phyloP scores from a whole-genome alignment of 2,113 vertebrate genomes.

The Turnix velox region DNA sequence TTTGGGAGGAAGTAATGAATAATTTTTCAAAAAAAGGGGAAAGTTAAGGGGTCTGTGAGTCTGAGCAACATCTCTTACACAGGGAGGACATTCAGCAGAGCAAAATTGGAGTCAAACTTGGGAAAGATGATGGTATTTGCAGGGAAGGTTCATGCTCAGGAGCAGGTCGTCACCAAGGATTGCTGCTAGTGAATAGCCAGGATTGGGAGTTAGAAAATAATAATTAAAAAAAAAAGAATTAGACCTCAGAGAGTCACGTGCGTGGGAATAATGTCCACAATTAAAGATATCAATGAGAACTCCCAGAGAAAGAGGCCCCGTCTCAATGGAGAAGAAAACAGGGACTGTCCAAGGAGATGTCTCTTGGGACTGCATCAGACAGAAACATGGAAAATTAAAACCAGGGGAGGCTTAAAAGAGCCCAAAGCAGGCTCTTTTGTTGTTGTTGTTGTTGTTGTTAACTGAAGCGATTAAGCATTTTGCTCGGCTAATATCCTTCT shows the following conservation, averaged over 20 bases:
- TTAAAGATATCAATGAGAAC: constrained; percentile 45
- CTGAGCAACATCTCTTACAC: not conserved
- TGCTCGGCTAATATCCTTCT: constrained; percentile 35
- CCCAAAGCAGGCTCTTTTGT: constrained; percentile 27
- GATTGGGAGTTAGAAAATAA: not conserved
- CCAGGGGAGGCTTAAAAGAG: not conserved
- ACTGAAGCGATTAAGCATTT: constrained; percentile 54
- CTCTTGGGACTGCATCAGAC: constrained; percentile 46
- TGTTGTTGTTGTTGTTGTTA: constrained; percentile 51
- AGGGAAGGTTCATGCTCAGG: not conserved
- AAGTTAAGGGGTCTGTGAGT: not conserved
- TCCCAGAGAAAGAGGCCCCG: constrained; percentile 36
- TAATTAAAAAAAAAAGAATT: no score
- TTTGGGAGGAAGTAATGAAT: not conserved
- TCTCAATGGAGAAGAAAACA: constrained; percentile 35
- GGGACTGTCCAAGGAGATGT: constrained; percentile 33
- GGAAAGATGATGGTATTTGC: not conserved
- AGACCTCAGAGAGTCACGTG: not conserved
- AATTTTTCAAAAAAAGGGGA: not conserved
- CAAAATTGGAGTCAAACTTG: not conserved
- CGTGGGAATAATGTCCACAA: constrained; percentile 42
- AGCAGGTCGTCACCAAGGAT: not conserved
- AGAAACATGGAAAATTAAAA: constrained; percentile 39
- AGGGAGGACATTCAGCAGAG: not conserved
- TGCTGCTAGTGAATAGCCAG: not conserved